Conservation (phyloP, 1,140 invertebrate species). For the Neuroterus valhalla region DNA sequence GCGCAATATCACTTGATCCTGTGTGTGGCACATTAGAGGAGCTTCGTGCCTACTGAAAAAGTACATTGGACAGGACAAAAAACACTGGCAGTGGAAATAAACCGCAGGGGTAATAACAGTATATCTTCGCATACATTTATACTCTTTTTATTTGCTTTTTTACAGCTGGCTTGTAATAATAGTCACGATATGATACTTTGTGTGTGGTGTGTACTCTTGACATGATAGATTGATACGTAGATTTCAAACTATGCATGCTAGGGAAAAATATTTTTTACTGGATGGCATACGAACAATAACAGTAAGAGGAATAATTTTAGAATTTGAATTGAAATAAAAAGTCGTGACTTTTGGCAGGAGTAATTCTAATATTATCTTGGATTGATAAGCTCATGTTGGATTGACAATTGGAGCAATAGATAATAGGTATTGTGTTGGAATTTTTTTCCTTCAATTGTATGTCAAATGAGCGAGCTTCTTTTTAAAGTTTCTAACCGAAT, state of each 20-base stretch:
- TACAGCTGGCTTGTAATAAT: not conserved
- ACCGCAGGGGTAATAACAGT: slow-evolving; percentile 1
- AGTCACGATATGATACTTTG: not conserved
- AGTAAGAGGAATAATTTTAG: too few species aligned
- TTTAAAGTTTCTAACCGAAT: too few species aligned
- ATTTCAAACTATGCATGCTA: not conserved
- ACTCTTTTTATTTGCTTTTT: not conserved
- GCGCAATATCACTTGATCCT: not conserved
- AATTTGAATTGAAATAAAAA: too few species aligned
- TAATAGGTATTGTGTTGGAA: too few species aligned
- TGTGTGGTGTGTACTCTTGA: not conserved
- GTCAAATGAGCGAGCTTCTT: too few species aligned
- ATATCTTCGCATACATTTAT: slow-evolving; percentile 22
- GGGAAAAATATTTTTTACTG: not conserved
- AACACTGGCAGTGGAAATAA: slow-evolving; percentile 13
- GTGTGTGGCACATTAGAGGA: slow-evolving; percentile 21
- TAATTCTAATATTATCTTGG: too few species aligned
- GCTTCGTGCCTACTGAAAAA: not conserved
- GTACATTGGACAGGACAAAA: slow-evolving; percentile 5
- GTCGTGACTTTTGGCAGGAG: too few species aligned
- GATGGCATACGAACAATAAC: too few species aligned
- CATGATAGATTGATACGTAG: slow-evolving; percentile 6
- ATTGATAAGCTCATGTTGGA: too few species aligned
- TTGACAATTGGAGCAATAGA: too few species aligned
- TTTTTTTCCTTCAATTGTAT: too few species aligned